Percentiles rank a stretch among this genome's conserved stretches.
Evolutionary conservation across 2,797 vertebrate genomes (phyloP).

Genomic region (Bryconaethiops microstoma): DNA sequence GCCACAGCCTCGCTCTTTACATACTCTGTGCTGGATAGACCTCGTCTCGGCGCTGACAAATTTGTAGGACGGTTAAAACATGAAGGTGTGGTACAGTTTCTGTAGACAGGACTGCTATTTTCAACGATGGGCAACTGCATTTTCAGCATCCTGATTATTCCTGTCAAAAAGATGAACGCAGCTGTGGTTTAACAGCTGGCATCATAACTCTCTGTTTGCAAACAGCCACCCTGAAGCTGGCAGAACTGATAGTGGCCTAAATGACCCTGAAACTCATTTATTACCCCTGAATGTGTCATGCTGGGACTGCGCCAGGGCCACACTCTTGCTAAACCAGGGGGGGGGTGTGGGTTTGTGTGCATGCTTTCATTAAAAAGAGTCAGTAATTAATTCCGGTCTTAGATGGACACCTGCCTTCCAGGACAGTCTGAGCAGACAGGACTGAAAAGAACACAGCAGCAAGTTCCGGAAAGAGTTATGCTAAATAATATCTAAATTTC

Average conservation of each 20-base stretch:
- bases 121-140: not conserved
- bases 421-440: not conserved
- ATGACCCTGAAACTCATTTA: constrained; percentile 25
- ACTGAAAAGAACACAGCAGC: not conserved
- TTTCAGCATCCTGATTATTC: constrained; percentile 27
- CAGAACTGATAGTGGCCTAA: constrained; percentile 34
- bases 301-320: constrained; percentile 6
- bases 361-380: constrained; percentile 3
- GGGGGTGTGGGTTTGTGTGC: constrained; percentile 2
- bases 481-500: not conserved
- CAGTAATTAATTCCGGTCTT: not conserved
- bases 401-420: not conserved
- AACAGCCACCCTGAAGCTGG: constrained; percentile 32
- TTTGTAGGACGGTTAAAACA: not conserved
- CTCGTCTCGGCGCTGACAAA: not conserved
- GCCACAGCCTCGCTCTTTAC: constrained; percentile 6
- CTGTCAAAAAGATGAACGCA: constrained; percentile 19
- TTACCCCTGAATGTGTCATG: constrained; percentile 11
- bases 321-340: constrained; percentile 14
- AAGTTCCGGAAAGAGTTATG: constrained; percentile 7
- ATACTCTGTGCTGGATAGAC: not conserved
- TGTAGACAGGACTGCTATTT: not conserved
- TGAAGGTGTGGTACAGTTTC: not conserved
- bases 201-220: constrained; percentile 30
- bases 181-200: constrained; percentile 23